Evolutionary conservation across 2,888 invertebrate species (phyloP).

Genomic region (Polymixis flavicincta): DNA sequence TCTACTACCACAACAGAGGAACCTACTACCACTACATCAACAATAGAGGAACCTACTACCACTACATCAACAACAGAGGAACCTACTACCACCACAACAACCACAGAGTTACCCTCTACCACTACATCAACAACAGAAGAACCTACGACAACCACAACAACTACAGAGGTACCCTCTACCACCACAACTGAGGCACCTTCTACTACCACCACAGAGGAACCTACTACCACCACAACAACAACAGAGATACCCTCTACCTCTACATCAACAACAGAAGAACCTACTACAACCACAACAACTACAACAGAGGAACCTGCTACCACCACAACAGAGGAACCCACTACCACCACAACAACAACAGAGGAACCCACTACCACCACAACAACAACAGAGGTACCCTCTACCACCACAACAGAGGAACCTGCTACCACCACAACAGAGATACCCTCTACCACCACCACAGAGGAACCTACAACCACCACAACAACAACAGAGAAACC

Average conservation of each 20-base stretch:
- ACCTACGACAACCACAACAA: slow-evolving; percentile 14
- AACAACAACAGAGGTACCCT: neutral
- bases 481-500: neutral
- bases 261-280: slow-evolving; percentile 20
- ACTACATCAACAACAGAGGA: slow-evolving; percentile 23
- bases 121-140: neutral
- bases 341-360: slow-evolving; percentile 13
- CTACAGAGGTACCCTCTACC: slow-evolving; percentile 3
- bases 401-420: slow-evolving; percentile 23
- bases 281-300: neutral
- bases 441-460: slow-evolving; percentile 5
- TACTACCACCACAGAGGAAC: slow-evolving; percentile 17
- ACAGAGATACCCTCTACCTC: neutral
- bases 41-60: slow-evolving; percentile 16
- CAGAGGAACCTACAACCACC: neutral
- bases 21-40: slow-evolving; percentile 8
- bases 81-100: slow-evolving; percentile 16
- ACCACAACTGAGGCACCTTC: slow-evolving; percentile 19
- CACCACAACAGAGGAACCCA: slow-evolving; percentile 31
- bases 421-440: slow-evolving; percentile 5
- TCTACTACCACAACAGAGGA: slow-evolving; percentile 6
- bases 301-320: neutral
- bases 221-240: slow-evolving; percentile 21
- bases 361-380: neutral
- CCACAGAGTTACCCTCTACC: slow-evolving; percentile 13